Evolutionary conservation across 2,888 invertebrate species (phyloP).

Genomic region (Listrodromus nycthemerus): DNA sequence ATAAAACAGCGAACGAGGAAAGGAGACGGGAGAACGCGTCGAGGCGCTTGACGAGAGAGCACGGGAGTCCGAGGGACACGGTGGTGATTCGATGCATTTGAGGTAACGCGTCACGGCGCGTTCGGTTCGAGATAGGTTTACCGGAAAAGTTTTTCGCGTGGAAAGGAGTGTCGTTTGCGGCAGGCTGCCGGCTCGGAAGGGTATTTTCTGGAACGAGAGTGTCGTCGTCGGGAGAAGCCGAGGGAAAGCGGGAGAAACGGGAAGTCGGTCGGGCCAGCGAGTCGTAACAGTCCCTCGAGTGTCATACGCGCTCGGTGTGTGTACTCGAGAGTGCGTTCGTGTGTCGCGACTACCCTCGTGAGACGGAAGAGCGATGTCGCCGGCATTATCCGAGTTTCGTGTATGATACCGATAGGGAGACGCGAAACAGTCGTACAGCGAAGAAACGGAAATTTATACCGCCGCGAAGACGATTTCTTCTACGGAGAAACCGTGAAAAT

Average conservation of each 20-base stretch:
- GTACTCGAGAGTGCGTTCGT: constrained; percentile 22
- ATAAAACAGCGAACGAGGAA: constrained; percentile 12
- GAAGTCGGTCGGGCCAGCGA: constrained; percentile 21
- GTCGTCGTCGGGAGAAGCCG: constrained; percentile 30
- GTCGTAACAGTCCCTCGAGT: constrained; percentile 63
- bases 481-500: no score
- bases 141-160: constrained; percentile 11
- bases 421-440: neutral
- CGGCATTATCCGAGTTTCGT: constrained; percentile 23
- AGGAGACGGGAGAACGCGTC: constrained; percentile 9
- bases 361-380: constrained; percentile 40
- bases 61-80: neutral
- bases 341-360: constrained; percentile 21
- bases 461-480: no score
- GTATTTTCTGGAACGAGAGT: neutral
- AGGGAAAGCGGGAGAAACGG: constrained; percentile 31
- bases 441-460: neutral
- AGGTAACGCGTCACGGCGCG: constrained; percentile 34
- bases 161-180: constrained; percentile 45
- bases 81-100: constrained; percentile 42
- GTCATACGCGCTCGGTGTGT: constrained; percentile 56
- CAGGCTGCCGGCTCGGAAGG: constrained; percentile 38
- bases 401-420: neutral
- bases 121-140: constrained; percentile 3
- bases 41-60: constrained; percentile 15